A percentile compares a stretch with the other conserved stretches of the same genome.
Conservation (phyloP, 2,888 invertebrate genomes). For the Bellardia bayeri region DNA sequence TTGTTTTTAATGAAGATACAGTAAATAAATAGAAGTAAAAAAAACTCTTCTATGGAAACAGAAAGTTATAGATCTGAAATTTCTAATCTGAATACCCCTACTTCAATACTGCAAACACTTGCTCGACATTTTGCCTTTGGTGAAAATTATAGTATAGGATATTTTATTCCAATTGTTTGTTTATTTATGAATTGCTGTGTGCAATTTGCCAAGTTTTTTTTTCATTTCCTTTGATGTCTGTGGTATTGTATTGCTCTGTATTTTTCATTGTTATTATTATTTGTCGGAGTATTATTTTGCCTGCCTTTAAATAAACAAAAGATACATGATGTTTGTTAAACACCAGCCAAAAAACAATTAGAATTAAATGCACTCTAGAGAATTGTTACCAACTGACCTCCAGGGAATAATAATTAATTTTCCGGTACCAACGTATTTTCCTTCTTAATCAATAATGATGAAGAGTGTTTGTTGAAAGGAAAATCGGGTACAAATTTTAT, state of each 20-base stretch:
- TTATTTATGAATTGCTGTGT: constrained; percentile 52
- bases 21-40: no score
- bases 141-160: not conserved
- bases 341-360: constrained; percentile 71
- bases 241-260: constrained; percentile 9
- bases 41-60: no score
- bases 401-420: constrained; percentile 63
- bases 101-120: not conserved
- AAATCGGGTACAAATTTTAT: not conserved
- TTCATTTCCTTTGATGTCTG: constrained; percentile 43
- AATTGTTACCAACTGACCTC: constrained; percentile 66
- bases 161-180: constrained; percentile 40
- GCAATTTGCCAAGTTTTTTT: constrained; percentile 44
- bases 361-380: constrained; percentile 70
- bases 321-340: constrained; percentile 28
- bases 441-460: constrained; percentile 35
- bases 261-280: constrained; percentile 3
- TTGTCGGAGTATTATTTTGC: not conserved
- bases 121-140: not conserved
- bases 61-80: no score
- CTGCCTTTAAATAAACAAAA: constrained; percentile 41
- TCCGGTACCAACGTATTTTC: constrained; percentile 22
- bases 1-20: no score
- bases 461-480: not conserved
- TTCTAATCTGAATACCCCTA: not conserved